Base-by-base conservation (phyloP, 2,888 invertebrate species). In the Venustoraphidia nigricollis region DNA sequence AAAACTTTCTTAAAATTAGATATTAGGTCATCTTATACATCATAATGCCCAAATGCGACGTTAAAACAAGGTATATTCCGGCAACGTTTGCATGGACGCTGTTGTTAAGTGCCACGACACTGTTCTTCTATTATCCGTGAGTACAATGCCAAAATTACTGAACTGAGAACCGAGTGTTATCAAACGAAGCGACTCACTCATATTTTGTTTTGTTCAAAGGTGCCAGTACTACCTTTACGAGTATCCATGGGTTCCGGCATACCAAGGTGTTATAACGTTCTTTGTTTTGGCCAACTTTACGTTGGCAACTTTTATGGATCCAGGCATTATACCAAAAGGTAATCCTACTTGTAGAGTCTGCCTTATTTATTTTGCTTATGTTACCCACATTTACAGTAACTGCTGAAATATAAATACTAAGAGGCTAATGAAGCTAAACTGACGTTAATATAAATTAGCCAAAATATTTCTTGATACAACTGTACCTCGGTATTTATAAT, bases 251-350 rank as follows among this genome's bases (percentile, higher is more conserved):
- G 86, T 93, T 58, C 88, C 90, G 56, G 86, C 90, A 60, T 84
- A 84, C 66, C 94, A 97, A 76, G 92, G 87, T 59, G 80, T 96
- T 59, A 83, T 98, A 64, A 91, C 95, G 59, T 84, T 97, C 71
- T 94, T 96, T 75, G 96, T 97, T 62, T 74, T 97, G 71, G 89
- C 95, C 70, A 98, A 98, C 78, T 95, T 99, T 71, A 91, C 93
- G 58, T 76, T 97, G 72, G 96, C 98, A 59, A 97, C 97, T 62
- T 95, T 96, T 71, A 96, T 97, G 94, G 96, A 97, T 72, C 96
- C 96, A 64, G 97, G 96, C 62, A 86, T 94, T 55, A 95, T 96
- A 76, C 95, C 95, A 64, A 92, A 90, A 84, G 95, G 95, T n/a
- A 8, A 34, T 14, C 11, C 17, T 17, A n/a, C 13, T 47, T 9